These are phyloP conservation scores for Parazoanthus swiftii DNA, from an alignment of 92 coral and sea anemone genomes.

Conservation along the genomic window DNA sequence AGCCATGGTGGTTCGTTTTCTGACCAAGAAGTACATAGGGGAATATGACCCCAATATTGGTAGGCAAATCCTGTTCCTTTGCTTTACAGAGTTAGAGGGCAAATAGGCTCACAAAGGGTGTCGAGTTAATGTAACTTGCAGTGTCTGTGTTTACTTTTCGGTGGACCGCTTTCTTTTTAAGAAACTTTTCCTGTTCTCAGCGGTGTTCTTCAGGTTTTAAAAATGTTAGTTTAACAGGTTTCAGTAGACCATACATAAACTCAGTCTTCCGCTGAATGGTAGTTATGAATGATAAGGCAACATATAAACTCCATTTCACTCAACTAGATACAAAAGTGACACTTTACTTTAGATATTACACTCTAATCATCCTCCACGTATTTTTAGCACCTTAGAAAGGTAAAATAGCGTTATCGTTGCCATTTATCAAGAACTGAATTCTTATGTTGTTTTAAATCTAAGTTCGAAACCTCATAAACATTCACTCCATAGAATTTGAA, in stretches of 20 bases:
- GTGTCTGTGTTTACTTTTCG: slow-evolving; percentile 8
- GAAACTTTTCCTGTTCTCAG: not conserved
- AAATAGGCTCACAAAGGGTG: not conserved
- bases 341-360: not conserved
- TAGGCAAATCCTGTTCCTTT: slow-evolving; percentile 31
- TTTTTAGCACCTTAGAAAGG: not conserved
- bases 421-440: not conserved
- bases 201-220: not conserved
- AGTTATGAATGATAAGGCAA: not conserved
- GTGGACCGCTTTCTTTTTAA: not conserved
- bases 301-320: not conserved
- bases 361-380: not conserved
- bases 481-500: not conserved
- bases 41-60: slow-evolving; percentile 90
- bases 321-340: not conserved
- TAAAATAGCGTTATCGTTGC: not conserved
- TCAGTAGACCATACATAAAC: not conserved
- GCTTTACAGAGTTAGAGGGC: not conserved
- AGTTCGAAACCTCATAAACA: not conserved
- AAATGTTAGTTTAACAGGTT: not conserved
- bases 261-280: not conserved
- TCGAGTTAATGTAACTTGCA: not conserved
- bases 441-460: not conserved
- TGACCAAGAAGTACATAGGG: slow-evolving; percentile 86
- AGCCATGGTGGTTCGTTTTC: slow-evolving; percentile 90